Conservation (phyloP, 2,888 invertebrate genomes). For the Bhutanitis thaidina region DNA sequence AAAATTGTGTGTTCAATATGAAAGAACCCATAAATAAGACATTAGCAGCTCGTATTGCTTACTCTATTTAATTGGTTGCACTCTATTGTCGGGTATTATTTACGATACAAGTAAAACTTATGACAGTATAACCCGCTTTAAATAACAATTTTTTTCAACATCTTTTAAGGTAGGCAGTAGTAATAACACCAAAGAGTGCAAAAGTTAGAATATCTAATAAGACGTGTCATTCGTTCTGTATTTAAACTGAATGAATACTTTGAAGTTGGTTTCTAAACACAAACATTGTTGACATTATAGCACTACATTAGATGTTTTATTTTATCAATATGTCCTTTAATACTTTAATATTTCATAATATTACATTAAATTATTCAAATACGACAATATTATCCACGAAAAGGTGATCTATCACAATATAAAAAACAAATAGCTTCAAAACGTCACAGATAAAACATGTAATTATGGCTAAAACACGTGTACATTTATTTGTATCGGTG, state of each 20-base stretch:
- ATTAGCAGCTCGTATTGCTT: constrained; percentile 68
- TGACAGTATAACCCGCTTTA: constrained; percentile 6
- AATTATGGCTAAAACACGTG: constrained; percentile 63
- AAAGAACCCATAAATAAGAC: constrained; percentile 73
- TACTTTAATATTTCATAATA: too few species aligned
- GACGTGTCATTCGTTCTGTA: too few species aligned
- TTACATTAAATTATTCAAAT: constrained; percentile 6
- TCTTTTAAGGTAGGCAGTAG: background rate
- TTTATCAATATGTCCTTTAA: too few species aligned
- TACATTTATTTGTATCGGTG: constrained; percentile 56
- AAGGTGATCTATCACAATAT: constrained; percentile 34
- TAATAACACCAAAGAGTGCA: background rate
- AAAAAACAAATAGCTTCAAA: constrained; percentile 29
- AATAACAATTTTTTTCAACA: background rate
- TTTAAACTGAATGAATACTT: too few species aligned
- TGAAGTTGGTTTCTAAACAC: too few species aligned
- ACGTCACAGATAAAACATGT: constrained; percentile 43
- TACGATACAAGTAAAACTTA: constrained; percentile 34
- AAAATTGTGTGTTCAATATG: constrained; percentile 62
- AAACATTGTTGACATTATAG: too few species aligned
- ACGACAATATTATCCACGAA: constrained; percentile 23
- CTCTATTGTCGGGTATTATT: constrained; percentile 52
- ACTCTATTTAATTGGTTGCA: constrained; percentile 56
- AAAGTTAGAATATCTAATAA: too few species aligned
- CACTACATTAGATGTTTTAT: too few species aligned